Conservation (phyloP, 2,888 invertebrate species). For the Bombyx huttoni region DNA sequence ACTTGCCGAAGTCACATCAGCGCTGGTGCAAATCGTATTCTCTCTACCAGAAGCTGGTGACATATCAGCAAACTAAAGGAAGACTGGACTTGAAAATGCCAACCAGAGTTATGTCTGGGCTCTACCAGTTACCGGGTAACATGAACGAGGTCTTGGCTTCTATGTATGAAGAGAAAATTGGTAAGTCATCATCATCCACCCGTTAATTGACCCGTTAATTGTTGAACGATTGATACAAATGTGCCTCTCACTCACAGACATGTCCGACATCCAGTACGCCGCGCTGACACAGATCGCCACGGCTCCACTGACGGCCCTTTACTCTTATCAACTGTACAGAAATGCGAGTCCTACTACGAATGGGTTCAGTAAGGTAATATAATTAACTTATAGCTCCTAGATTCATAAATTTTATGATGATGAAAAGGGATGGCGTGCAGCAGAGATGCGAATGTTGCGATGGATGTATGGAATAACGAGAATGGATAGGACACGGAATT, state of each 20-base stretch:
- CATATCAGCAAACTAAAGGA: constrained; percentile 72
- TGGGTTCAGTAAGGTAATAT: constrained; percentile 34
- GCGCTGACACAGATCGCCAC: constrained; percentile 76
- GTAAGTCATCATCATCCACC: too few relatives aligned
- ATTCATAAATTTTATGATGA: too few relatives aligned
- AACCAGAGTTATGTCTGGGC: constrained; percentile 38
- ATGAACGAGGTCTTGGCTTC: constrained; percentile 59
- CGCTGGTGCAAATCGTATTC: constrained; percentile 76
- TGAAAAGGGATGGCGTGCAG: too few relatives aligned
- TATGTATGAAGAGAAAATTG: constrained; percentile 59
- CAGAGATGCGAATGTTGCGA: too few relatives aligned
- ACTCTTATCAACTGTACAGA: constrained; percentile 57
- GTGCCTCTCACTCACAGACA: constrained; percentile 27
- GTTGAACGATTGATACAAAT: neutral
- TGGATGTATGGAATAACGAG: too few relatives aligned
- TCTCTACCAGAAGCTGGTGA: constrained; percentile 73
- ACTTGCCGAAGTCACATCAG: constrained; percentile 63
- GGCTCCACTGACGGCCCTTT: constrained; percentile 75
- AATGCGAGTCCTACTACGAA: constrained; percentile 22
- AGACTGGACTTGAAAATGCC: constrained; percentile 74
- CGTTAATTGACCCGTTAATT: too few relatives aligned
- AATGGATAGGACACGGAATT: too few relatives aligned
- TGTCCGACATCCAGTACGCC: constrained; percentile 74
- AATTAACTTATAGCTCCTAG: neutral
- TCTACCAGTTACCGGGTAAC: constrained; percentile 42